Conservation (phyloP, 1,140 invertebrate species). For the Artemia franciscana region DNA sequence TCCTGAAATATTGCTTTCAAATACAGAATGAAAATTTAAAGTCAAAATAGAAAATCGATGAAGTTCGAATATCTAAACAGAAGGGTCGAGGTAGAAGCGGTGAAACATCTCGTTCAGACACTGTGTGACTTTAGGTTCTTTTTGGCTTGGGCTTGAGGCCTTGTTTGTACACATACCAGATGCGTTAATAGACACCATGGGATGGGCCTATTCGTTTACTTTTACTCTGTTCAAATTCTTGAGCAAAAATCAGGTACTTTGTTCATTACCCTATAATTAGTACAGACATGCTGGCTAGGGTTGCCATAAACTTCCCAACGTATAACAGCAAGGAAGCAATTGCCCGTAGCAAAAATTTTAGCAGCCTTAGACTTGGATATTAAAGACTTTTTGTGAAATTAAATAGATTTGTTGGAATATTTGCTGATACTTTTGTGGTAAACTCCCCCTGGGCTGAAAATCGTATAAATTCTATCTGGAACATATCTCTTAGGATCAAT, state of each 20-base stretch:
- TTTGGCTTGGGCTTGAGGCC: no score
- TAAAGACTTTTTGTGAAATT: constrained; percentile 72
- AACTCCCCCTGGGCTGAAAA: constrained; percentile 92
- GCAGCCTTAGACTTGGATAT: constrained; percentile 58
- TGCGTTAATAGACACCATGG: constrained; percentile 86
- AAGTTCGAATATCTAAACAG: no score
- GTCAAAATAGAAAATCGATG: no score
- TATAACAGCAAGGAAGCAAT: constrained; percentile 70
- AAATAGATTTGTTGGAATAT: constrained; percentile 58
- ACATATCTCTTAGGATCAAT: constrained; percentile 38
- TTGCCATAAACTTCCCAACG: constrained; percentile 36
- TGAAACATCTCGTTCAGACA: no score
- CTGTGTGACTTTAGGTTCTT: no score
- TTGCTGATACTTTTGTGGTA: constrained; percentile 69
- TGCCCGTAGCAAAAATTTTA: constrained; percentile 54
- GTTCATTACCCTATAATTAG: constrained; percentile 95
- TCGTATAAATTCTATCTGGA: constrained; percentile 72
- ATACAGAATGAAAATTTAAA: no score
- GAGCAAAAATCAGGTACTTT: constrained; percentile 52
- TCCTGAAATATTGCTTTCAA: no score
- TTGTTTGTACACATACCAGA: no score
- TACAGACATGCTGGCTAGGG: constrained; percentile 65
- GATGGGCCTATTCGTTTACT: constrained; percentile 82
- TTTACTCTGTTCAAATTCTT: constrained; percentile 67
- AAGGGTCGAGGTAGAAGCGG: no score